phyloP scores from a whole-genome alignment of 2,113 vertebrate species.

The Cygnus buccinator region DNA sequence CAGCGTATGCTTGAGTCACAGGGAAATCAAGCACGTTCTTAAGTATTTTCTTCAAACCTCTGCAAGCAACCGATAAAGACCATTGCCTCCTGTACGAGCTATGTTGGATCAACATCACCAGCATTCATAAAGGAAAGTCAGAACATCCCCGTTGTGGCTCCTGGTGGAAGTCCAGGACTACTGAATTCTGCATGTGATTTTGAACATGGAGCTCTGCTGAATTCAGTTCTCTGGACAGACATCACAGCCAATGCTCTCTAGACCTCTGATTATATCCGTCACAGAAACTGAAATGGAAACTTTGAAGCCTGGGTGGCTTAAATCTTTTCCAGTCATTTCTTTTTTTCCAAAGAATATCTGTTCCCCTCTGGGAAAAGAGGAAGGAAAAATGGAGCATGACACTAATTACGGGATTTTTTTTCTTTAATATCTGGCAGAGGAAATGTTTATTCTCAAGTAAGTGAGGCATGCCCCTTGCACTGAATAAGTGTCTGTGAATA shows the following conservation, averaged over 20 bases:
- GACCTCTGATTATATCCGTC: background rate
- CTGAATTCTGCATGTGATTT: background rate
- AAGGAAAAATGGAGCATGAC: conserved; percentile 36
- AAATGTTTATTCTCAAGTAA: conserved; percentile 43
- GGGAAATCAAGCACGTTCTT: background rate
- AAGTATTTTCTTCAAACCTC: background rate
- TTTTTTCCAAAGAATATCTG: conserved; percentile 17
- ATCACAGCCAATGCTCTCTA: background rate
- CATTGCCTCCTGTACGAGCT: background rate
- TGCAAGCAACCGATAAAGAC: background rate
- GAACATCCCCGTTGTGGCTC: background rate
- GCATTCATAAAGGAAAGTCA: background rate
- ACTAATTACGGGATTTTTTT: background rate
- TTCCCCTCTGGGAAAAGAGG: conserved; percentile 9
- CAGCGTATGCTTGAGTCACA: background rate
- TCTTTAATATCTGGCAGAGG: background rate
- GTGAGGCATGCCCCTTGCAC: background rate
- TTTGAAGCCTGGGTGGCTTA: conserved; percentile 4
- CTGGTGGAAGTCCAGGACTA: background rate
- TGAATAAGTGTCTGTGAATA: background rate
- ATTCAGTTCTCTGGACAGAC: background rate
- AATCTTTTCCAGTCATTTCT: conserved; percentile 27
- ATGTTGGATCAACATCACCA: fast-evolving
- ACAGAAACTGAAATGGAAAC: conserved; percentile 50
- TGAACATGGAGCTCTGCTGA: background rate